Percentiles rank a stretch among this genome's conserved stretches.
These are phyloP conservation scores for Drosophila ficusphila DNA, from an alignment of 1,140 invertebrate genomes.

Conservation along the genomic window DNA sequence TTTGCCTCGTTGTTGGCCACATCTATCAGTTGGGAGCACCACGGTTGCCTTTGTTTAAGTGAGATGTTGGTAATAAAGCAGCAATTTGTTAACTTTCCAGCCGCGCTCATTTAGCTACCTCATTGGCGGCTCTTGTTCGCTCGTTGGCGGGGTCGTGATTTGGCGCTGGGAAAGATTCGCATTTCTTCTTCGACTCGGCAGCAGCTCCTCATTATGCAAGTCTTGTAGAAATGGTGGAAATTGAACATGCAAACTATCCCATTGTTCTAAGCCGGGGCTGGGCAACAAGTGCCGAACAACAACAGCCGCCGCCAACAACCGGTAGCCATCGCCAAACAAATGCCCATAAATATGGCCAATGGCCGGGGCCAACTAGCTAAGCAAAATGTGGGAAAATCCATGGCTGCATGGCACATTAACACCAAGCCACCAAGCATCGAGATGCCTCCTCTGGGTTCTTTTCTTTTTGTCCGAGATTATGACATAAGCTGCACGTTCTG, in stretches of 20 bases:
- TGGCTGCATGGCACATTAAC: constrained; percentile 65
- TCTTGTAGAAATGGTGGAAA: constrained; percentile 57
- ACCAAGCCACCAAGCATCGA: constrained; percentile 37
- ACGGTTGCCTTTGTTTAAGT: constrained; percentile 60
- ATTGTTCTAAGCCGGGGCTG: constrained; percentile 60
- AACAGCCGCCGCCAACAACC: constrained; percentile 21
- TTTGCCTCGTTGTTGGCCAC: constrained; percentile 54
- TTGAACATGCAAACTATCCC: constrained; percentile 75
- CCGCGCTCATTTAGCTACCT: constrained; percentile 77
- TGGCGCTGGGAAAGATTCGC: constrained; percentile 31
- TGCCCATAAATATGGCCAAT: constrained; percentile 62
- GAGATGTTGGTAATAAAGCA: constrained; percentile 81
- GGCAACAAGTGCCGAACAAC: constrained; percentile 62
- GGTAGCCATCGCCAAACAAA: constrained; percentile 64
- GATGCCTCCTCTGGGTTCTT: constrained; percentile 8
- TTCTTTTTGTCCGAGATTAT: constrained; percentile 52
- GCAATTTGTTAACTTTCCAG: constrained; percentile 80
- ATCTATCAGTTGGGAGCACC: constrained; percentile 59
- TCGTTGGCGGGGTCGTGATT: constrained; percentile 48
- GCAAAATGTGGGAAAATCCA: constrained; percentile 70
- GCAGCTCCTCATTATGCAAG: constrained; percentile 50
- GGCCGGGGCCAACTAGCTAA: constrained; percentile 15
- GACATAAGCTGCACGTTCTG: constrained; percentile 80
- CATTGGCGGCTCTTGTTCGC: constrained; percentile 76
- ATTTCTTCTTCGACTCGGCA: constrained; percentile 27